Percentiles rank a stretch among this genome's conserved stretches.
phyloP scores from a whole-genome alignment of 2,888 invertebrate genomes.

The Eupithecia inturbata region DNA sequence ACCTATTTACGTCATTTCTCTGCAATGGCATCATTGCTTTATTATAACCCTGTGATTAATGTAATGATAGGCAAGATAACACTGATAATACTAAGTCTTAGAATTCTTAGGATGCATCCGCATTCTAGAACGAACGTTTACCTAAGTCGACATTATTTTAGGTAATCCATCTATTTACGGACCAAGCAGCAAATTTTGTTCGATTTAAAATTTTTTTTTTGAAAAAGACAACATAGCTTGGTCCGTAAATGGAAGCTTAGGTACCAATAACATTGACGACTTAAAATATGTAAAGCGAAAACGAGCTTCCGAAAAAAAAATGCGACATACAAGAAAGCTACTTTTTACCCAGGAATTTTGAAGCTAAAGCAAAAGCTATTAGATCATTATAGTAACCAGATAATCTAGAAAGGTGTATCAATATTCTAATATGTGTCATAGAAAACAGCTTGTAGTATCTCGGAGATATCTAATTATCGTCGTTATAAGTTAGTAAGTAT shows the following conservation, averaged over 20 bases:
- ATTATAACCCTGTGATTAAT: background rate
- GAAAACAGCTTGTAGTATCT: background rate
- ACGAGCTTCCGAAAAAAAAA: too few relatives aligned
- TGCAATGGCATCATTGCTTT: slow-evolving; percentile 4
- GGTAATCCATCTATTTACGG: background rate
- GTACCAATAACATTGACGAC: too few relatives aligned
- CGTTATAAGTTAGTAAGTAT: background rate
- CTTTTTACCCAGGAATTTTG: background rate
- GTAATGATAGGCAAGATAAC: background rate
- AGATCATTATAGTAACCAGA: background rate
- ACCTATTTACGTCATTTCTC: slow-evolving; percentile 27
- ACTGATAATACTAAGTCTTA: background rate
- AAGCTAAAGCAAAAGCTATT: background rate
- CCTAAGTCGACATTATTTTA: background rate
- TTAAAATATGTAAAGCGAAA: too few relatives aligned
- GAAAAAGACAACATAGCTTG: too few relatives aligned
- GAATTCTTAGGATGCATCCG: background rate
- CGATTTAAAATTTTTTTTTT: too few relatives aligned
- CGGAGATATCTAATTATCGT: background rate
- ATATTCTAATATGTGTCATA: too few relatives aligned
- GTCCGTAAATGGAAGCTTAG: too few relatives aligned
- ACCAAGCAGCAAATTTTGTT: background rate
- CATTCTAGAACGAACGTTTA: background rate
- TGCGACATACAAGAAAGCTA: too few relatives aligned
- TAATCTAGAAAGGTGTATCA: background rate